phyloP scores from a whole-genome alignment of 2,113 vertebrate species.

The Plestiodon gilberti region DNA sequence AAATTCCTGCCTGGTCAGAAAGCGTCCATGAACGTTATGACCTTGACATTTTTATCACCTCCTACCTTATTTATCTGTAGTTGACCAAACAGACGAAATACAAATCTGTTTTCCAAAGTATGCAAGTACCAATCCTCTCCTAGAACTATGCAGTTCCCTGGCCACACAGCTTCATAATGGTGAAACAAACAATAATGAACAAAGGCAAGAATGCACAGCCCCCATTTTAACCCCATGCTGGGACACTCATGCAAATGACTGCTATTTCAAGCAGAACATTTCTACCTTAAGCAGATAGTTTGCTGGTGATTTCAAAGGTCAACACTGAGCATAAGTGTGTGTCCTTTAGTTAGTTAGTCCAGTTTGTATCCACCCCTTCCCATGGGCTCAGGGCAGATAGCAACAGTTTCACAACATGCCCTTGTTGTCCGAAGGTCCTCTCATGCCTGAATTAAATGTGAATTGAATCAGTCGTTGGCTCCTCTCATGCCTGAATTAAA shows the following conservation, averaged over 20 bases:
- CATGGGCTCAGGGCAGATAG: background rate
- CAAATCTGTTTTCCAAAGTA: conserved; percentile 75
- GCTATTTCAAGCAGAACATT: conserved; percentile 59
- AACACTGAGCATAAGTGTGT: conserved; percentile 34
- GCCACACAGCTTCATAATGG: conserved; percentile 64
- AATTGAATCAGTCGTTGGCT: no score
- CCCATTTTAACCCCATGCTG: conserved; percentile 43
- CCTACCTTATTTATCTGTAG: conserved; percentile 65
- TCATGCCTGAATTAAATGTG: no score
- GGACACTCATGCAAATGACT: conserved; percentile 71
- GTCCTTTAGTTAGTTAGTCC: background rate
- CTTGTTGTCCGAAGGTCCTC: no score
- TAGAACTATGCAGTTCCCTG: conserved; percentile 67
- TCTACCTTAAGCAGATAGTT: conserved; percentile 69
- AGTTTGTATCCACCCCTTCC: background rate
- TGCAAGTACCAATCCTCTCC: conserved; percentile 74
- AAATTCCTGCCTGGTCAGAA: conserved; percentile 78
- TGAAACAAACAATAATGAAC: conserved; percentile 76
- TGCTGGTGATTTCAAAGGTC: conserved; percentile 66
- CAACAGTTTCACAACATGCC: background rate
- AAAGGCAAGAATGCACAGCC: conserved; percentile 75
- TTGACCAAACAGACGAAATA: conserved; percentile 64
- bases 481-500: no score
- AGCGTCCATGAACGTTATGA: conserved; percentile 70
- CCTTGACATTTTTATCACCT: conserved; percentile 75